Percentiles rank a stretch among this genome's conserved stretches.
Evolutionary conservation across 2,797 vertebrate genomes (phyloP).

Genomic region (Urophycis tenuis): DNA sequence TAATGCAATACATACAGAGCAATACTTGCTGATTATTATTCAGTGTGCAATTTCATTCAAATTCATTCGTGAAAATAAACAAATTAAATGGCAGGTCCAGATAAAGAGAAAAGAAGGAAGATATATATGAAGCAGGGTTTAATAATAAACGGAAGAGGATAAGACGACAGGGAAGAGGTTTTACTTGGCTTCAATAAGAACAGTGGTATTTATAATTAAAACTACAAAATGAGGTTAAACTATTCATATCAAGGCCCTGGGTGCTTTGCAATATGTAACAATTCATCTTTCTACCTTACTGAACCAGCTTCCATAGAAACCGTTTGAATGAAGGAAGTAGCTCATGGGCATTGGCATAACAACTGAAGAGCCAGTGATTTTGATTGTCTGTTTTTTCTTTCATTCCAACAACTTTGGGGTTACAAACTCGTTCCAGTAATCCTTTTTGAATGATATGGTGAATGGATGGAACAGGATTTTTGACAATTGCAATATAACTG

Average conservation of each 20-base stretch:
- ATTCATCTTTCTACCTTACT: not conserved
- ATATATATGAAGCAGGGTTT: not conserved
- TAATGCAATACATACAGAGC: not conserved
- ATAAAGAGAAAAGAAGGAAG: not conserved
- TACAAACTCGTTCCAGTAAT: not conserved
- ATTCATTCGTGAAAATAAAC: not conserved
- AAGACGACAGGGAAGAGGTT: not conserved
- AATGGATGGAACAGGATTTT: not conserved
- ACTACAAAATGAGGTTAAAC: not conserved
- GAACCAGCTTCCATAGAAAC: not conserved
- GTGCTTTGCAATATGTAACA: too few species aligned
- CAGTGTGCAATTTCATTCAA: not conserved
- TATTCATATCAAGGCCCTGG: not conserved
- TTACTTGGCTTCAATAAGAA: not conserved
- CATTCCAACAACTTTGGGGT: not conserved
- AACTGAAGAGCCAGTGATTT: not conserved
- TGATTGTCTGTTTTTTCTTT: not conserved
- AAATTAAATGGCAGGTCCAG: not conserved
- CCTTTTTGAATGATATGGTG: not conserved
- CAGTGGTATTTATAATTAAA: not conserved
- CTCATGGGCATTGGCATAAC: constrained; percentile 2
- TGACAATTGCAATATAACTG: not conserved
- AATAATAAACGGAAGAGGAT: not conserved
- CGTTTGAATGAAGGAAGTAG: not conserved
- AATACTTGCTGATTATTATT: not conserved